phyloP scores from a whole-genome alignment of 2,888 invertebrate species.

The Balanococcus diminutus region DNA sequence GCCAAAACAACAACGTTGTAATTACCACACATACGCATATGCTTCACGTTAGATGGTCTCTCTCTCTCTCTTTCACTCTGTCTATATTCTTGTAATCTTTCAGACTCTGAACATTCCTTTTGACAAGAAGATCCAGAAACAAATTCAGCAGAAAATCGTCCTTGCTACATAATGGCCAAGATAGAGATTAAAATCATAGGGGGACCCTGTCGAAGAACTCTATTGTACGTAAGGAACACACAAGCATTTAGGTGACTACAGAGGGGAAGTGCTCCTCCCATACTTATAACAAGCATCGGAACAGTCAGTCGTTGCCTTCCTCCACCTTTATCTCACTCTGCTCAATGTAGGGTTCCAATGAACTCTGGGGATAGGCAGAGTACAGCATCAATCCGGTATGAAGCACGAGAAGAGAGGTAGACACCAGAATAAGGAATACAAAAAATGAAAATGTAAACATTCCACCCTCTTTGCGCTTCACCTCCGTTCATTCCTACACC shows the following conservation, averaged over 20 bases:
- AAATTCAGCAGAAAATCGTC: neutral
- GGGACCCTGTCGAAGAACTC: too few species aligned
- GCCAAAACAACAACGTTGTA: conserved; percentile 5
- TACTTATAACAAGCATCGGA: neutral
- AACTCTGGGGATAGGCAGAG: neutral
- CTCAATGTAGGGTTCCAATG: too few species aligned
- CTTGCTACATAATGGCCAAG: neutral
- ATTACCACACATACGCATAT: neutral
- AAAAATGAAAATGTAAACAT: conserved; percentile 20
- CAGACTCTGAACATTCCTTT: neutral
- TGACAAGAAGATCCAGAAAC: neutral
- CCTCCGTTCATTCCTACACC: neutral
- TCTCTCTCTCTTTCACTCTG: neutral
- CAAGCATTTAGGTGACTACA: too few species aligned
- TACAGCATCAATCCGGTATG: too few species aligned
- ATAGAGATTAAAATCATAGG: too few species aligned
- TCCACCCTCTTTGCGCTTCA: conserved; percentile 12
- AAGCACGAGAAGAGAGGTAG: neutral
- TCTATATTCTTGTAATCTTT: neutral
- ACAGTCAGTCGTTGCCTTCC: neutral
- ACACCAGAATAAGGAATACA: neutral
- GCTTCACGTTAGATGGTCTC: neutral
- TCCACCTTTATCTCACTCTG: too few species aligned
- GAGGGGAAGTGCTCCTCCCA: too few species aligned
- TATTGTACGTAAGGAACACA: too few species aligned